Evolutionary conservation across 2,113 vertebrate species (phyloP), one percentile per base, ranked within the genome.

Genomic region (Halichoeres trimaculatus): DNA sequence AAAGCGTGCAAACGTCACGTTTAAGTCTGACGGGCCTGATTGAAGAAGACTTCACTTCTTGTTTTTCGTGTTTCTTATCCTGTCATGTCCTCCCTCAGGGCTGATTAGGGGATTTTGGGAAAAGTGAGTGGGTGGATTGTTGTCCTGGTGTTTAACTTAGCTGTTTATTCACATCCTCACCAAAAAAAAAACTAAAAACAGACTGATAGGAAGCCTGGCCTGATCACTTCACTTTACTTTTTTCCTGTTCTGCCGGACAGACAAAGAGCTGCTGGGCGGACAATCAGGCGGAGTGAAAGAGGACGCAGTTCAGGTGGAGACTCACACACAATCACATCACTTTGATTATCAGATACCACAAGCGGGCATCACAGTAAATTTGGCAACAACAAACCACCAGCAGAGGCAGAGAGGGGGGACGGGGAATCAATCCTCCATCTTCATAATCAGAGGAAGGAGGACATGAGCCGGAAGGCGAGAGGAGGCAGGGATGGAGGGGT

Each of bases 181-280:
- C 6, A 30, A 30, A 30, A 30, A 30, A 76, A 20, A 47, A n/a
- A 73, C 80, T 85, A 84, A 85, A 90, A 89, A 91, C 78, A 85
- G 80, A 70, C 60, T 55, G 75, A 84, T 80, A 70, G 88, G 88
- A 92, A 90, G 62, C 65, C 61, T 9, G 35, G 74, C 73, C 72
- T 85, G 85, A 88, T 84, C 62, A 63, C 63, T 83, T 62, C 11
- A 45, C 54, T 77, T 54, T 59, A 75, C 79, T 56, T 41, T 73
- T 85, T 88, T 91, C 90, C 88, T 87, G 91, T 84, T 61, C 70
- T 67, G 71, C 45, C 24, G 14, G 43, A 45, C 8, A 24, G 62
- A 82, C 75, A 72, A 65, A 67, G 61, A 78, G 63, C 45, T 48
- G 45, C 63, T 41, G 77, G 62, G 70, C 5, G 40, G 50, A 86